Evolutionary conservation across 2,888 invertebrate species (phyloP).

Genomic region (Dioctria rufipes): DNA sequence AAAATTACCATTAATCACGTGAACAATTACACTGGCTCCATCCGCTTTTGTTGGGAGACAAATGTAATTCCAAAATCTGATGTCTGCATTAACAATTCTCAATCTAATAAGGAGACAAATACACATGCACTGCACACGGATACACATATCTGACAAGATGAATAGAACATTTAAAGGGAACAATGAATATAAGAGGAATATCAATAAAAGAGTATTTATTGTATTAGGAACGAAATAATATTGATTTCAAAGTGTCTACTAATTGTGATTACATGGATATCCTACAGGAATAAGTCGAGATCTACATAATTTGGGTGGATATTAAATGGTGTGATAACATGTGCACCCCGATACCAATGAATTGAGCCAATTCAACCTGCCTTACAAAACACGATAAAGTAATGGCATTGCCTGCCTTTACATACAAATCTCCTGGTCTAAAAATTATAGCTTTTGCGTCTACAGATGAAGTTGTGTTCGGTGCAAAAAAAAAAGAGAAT

Average conservation of each 20-base stretch:
- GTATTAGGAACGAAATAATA: constrained; percentile 62
- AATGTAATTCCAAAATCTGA: constrained; percentile 89
- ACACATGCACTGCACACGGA: neutral
- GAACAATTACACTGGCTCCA: constrained; percentile 87
- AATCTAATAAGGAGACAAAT: constrained; percentile 70
- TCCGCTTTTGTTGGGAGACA: constrained; percentile 90
- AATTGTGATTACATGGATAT: constrained; percentile 70
- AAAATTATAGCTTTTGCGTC: constrained; percentile 80
- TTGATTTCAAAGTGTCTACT: constrained; percentile 82
- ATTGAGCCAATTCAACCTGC: constrained; percentile 82
- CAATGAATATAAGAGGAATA: constrained; percentile 18
- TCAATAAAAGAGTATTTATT: neutral
- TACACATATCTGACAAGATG: neutral
- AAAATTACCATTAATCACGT: constrained; percentile 87
- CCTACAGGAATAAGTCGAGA: constrained; percentile 66
- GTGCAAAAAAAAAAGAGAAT: no score
- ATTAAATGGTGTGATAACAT: constrained; percentile 68
- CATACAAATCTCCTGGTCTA: constrained; percentile 79
- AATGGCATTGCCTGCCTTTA: constrained; percentile 82
- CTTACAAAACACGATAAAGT: constrained; percentile 80
- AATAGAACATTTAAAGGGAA: constrained; percentile 52
- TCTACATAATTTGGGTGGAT: constrained; percentile 67
- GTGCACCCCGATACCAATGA: constrained; percentile 78
- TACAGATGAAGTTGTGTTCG: constrained; percentile 70
- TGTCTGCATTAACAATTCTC: constrained; percentile 81